Conservation (phyloP, 2,797 vertebrate species). For the Sebastiscus albofasciatus region DNA sequence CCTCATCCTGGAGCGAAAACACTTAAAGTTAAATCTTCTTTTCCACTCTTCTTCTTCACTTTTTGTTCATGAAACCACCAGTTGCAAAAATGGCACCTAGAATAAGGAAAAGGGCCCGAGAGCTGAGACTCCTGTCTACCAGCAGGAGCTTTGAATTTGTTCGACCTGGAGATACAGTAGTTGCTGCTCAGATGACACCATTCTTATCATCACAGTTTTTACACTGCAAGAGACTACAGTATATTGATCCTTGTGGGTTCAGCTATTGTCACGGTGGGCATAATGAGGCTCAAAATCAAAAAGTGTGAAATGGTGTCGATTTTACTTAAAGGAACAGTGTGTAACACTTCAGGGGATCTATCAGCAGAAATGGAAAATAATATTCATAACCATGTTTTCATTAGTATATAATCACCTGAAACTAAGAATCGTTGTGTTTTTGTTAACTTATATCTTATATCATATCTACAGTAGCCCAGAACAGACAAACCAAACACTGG, state of each 20-base stretch:
- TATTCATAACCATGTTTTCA: too few species aligned
- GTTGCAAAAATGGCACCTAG: neutral
- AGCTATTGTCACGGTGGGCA: neutral
- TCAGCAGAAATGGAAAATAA: too few species aligned
- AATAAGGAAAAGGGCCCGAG: neutral
- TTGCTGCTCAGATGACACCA: constrained; percentile 2
- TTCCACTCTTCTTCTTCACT: neutral
- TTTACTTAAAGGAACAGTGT: neutral
- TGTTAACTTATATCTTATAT: too few species aligned
- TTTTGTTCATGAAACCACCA: constrained; percentile 7
- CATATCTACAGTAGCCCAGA: too few species aligned
- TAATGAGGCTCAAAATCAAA: neutral
- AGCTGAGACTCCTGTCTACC: neutral
- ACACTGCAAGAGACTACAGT: neutral
- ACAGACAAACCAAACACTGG: too few species aligned
- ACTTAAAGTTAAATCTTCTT: neutral
- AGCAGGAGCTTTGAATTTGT: neutral
- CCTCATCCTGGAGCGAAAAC: constrained; percentile 4
- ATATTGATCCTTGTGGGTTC: neutral
- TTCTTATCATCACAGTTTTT: neutral
- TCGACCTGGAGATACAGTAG: neutral
- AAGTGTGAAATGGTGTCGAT: neutral
- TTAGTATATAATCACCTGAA: too few species aligned
- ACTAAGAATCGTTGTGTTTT: too few species aligned
- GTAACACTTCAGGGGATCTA: too few species aligned